Evolutionary conservation across 2,888 invertebrate genomes (phyloP).

Genomic region (Syrista parreyssii): DNA sequence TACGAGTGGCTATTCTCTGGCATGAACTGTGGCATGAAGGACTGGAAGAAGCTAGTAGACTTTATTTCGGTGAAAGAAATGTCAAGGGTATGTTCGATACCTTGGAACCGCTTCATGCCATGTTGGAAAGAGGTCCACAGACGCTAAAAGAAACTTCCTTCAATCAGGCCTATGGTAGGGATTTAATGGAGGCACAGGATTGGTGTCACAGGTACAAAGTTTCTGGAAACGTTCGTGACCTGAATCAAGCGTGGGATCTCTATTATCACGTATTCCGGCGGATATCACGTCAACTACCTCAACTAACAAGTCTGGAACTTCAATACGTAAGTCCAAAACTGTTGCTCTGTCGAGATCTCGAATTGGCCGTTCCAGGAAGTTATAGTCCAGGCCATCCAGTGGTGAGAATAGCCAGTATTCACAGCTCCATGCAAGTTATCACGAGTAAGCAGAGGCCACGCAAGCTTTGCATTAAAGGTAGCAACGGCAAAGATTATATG

Average conservation of each 20-base stretch:
- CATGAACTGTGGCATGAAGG: constrained; percentile 99
- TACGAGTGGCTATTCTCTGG: constrained; percentile 98
- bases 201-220: constrained; percentile 93
- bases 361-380: constrained; percentile 97
- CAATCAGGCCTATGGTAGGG: constrained; percentile 94
- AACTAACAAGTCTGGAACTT: constrained; percentile 88
- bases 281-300: constrained; percentile 94
- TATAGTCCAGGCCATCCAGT: constrained; percentile 93
- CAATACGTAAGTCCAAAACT: constrained; percentile 97
- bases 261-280: constrained; percentile 98
- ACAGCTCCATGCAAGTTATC: constrained; percentile 93
- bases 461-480: constrained; percentile 89
- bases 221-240: constrained; percentile 87
- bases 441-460: constrained; percentile 98
- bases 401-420: constrained; percentile 89
- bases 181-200: constrained; percentile 93
- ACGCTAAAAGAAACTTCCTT: constrained; percentile 98
- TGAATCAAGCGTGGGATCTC: constrained; percentile 99
- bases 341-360: constrained; percentile 88
- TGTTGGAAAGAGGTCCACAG: constrained; percentile 94
- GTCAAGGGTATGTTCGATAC: constrained; percentile 97
- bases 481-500: constrained; percentile 98
- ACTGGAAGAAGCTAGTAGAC: constrained; percentile 89
- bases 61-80: constrained; percentile 97
- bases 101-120: constrained; percentile 92